phyloP scores from a whole-genome alignment of 2,888 invertebrate species.

The Mesorhabditis spiculigera region DNA sequence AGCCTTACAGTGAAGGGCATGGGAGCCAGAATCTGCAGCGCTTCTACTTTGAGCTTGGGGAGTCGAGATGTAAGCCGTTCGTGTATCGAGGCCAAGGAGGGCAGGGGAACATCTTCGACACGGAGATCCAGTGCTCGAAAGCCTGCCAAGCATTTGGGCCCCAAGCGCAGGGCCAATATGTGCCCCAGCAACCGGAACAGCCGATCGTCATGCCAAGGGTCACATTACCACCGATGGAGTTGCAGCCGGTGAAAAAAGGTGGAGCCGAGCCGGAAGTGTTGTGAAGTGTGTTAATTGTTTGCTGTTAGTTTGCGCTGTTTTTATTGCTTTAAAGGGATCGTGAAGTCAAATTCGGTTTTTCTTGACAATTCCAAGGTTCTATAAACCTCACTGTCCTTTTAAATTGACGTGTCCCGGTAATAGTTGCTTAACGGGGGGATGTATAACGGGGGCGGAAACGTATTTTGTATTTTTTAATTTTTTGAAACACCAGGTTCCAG shows the following conservation, averaged over 20 bases:
- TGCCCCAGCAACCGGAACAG: neutral
- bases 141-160: constrained; percentile 15
- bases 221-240: constrained; percentile 2
- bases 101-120: constrained; percentile 50
- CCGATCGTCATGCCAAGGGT: neutral
- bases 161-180: neutral
- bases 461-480: too few relatives aligned
- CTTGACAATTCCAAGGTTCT: too few relatives aligned
- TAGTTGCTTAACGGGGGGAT: too few relatives aligned
- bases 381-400: too few relatives aligned
- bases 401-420: too few relatives aligned
- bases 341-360: too few relatives aligned
- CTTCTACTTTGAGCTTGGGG: constrained; percentile 47
- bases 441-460: too few relatives aligned
- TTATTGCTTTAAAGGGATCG: too few relatives aligned
- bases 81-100: constrained; percentile 40
- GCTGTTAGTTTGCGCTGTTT: too few relatives aligned
- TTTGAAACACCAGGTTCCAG: too few relatives aligned
- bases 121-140: constrained; percentile 29
- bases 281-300: too few relatives aligned
- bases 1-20: constrained; percentile 43
- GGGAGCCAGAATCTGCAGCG: constrained; percentile 35
- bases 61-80: constrained; percentile 42
- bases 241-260: constrained; percentile 5
- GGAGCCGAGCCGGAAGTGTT: too few relatives aligned